These are phyloP conservation scores for Galeruca laticollis DNA, from an alignment of 2,888 invertebrate species.

Conservation along the genomic window DNA sequence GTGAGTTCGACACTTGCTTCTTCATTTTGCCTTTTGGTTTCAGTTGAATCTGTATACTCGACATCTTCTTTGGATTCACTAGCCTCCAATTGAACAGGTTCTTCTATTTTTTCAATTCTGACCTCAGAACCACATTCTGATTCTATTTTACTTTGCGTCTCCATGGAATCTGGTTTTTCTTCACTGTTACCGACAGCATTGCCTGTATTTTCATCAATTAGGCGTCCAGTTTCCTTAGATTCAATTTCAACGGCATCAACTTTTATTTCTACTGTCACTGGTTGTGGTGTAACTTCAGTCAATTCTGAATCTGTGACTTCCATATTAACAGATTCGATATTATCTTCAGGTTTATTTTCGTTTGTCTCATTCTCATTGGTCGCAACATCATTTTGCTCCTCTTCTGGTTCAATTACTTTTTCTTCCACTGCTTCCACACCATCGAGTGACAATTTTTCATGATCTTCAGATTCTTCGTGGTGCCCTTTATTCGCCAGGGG, in stretches of 20 bases:
- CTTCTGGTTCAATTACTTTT: neutral
- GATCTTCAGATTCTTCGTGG: no score
- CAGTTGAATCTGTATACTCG: no score
- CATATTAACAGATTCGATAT: constrained; percentile 9
- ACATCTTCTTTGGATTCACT: no score
- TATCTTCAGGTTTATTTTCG: neutral
- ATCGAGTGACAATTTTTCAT: no score
- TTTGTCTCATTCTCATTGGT: neutral
- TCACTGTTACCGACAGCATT: neutral
- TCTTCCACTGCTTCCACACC: neutral
- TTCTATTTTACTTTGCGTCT: no score
- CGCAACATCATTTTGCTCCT: neutral
- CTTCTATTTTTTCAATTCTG: no score
- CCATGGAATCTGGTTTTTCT: neutral
- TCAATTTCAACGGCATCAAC: neutral
- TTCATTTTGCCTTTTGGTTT: no score
- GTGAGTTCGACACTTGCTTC: no score
- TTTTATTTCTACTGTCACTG: neutral
- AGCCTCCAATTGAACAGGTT: no score
- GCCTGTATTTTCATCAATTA: neutral
- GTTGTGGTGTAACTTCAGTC: constrained; percentile 19
- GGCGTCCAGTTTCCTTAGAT: neutral
- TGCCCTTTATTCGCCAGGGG: no score
- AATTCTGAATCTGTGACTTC: constrained; percentile 11
- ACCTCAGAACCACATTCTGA: no score